Evolutionary conservation across 2,888 invertebrate genomes (phyloP), one percentile per base, ranked within the genome.

Genomic region (Meiosimyza platycephala): DNA sequence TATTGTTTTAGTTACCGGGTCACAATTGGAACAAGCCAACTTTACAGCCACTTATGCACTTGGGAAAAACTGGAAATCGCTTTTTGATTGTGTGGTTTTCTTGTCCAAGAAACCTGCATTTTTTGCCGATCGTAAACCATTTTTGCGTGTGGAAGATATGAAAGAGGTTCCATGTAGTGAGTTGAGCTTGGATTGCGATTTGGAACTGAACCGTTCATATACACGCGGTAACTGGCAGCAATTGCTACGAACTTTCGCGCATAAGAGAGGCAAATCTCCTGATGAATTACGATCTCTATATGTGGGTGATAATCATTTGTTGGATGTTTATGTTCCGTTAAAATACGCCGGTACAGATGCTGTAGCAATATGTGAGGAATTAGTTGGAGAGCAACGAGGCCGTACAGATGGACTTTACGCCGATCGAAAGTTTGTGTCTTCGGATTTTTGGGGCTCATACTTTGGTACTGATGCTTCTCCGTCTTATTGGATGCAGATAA

Each of bases 31-130:
- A 83, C 93, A 91, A 86, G 93, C 92, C 0, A 88, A 90, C 60
- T 89, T 91, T 50, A 91, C 91, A 0, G 92, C 93, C 9, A 86
- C 87, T 0, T 89, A 90, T 79, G 90, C 91, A 1, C 82, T 93
- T n/a, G 93, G 93, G 55, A 81, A 88, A 13, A 86, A 93, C 76
- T 93, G 93, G 93, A 88, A 84, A 65, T 86, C 90, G 13, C 86
- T 90, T 40, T 93, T 93, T 79, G 91, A 93, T 81, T 85, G 92
- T 59, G 88, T 91, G 6, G 83, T 94, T 1, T 92, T 91, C 77
- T 92, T 89, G 84, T 92, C 93, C 0, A 90, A 90, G 78, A 94
- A 95, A 82, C 94, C 94, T 0, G 92, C 91, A 0, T 94, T 94
- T 83, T 94, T 94, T 79, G 88, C 88, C 2, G 82, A 81, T 1